Evolutionary conservation across 2,113 vertebrate species (phyloP).

Genomic region (Octodon degus): DNA sequence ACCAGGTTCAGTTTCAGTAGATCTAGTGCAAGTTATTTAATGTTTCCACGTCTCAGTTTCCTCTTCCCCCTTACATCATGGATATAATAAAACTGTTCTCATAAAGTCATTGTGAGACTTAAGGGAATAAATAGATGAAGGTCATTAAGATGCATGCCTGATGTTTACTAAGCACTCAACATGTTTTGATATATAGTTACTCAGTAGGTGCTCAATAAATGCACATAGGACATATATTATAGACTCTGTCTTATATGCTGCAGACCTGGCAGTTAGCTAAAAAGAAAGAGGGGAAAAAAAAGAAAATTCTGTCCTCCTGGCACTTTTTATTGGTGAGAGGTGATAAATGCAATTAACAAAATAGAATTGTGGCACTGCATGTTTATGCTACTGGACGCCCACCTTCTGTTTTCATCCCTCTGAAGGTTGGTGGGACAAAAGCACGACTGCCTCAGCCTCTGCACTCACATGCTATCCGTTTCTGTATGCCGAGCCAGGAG

Average conservation of each 20-base stretch:
- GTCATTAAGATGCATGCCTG: not conserved
- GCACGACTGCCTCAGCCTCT: not conserved
- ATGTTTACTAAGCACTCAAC: not conserved
- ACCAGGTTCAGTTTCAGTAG: not conserved
- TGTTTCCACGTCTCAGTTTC: not conserved
- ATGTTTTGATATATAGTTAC: not conserved
- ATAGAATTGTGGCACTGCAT: not conserved
- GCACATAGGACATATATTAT: not conserved
- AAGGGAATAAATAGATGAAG: not conserved
- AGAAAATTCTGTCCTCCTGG: not conserved
- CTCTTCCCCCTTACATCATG: too few relatives aligned
- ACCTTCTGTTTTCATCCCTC: too few relatives aligned
- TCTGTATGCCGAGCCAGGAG: not conserved
- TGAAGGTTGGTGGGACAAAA: not conserved
- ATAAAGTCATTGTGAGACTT: not conserved
- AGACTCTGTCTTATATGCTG: not conserved
- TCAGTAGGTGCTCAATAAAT: not conserved
- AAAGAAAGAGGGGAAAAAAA: not conserved
- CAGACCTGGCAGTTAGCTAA: not conserved
- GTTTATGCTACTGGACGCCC: not conserved
- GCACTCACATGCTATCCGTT: not conserved
- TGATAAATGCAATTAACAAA: not conserved
- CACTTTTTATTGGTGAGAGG: too few relatives aligned
- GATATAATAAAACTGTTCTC: not conserved
- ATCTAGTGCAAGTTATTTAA: not conserved